phyloP scores from a whole-genome alignment of 1,140 invertebrate species.

The Drosophila nannoptera region DNA sequence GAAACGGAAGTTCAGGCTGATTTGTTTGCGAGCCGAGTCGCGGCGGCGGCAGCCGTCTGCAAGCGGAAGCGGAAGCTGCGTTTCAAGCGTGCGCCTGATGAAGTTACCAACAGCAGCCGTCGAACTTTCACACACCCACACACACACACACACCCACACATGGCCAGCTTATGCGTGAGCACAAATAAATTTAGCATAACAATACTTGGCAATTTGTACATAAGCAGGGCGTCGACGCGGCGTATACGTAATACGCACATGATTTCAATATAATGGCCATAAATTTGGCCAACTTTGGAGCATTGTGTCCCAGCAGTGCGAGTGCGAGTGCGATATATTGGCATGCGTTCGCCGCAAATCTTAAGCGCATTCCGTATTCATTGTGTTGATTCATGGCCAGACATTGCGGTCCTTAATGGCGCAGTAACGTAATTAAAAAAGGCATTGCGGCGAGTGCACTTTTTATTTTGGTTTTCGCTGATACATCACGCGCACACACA shows the following conservation, averaged over 20 bases:
- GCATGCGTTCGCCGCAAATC: constrained; percentile 29
- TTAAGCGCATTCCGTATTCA: constrained; percentile 37
- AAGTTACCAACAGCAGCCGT: constrained; percentile 52
- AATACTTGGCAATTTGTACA: constrained; percentile 53
- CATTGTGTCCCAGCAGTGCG: neutral
- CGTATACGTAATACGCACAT: constrained; percentile 53
- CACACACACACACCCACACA: constrained; percentile 16
- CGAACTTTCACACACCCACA: constrained; percentile 27
- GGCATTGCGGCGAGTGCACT: constrained; percentile 56
- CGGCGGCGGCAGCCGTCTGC: constrained; percentile 55
- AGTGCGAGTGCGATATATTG: neutral
- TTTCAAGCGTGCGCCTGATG: constrained; percentile 70
- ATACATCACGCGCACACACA: constrained; percentile 41
- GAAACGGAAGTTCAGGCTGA: constrained; percentile 73
- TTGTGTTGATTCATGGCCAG: constrained; percentile 50
- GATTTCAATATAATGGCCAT: constrained; percentile 55
- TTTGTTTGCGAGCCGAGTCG: constrained; percentile 64
- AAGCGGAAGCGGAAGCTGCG: constrained; percentile 61
- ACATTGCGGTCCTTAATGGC: constrained; percentile 63
- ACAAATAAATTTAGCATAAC: constrained; percentile 74
- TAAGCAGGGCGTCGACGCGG: constrained; percentile 11
- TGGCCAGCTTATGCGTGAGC: constrained; percentile 42
- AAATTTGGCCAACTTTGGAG: constrained; percentile 47
- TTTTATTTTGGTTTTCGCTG: constrained; percentile 44
- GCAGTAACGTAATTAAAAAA: constrained; percentile 77